Evolutionary conservation across 2,113 vertebrate species (phyloP).

Genomic region (Pelodiscus sinensis): DNA sequence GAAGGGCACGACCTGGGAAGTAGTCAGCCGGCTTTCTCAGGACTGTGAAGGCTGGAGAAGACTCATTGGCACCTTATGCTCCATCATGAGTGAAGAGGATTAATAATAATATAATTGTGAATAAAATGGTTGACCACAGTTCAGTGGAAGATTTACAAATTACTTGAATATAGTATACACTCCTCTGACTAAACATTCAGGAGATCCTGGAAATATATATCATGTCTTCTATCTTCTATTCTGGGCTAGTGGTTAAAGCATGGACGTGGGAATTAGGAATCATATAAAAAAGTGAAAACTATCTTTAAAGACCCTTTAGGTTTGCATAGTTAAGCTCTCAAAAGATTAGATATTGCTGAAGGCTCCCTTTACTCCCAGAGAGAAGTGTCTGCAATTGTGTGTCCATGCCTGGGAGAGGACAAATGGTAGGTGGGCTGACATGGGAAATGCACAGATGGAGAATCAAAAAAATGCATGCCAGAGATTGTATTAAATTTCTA

Average conservation of each 20-base stretch:
- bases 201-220: constrained; percentile 32
- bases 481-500: not conserved
- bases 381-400: not conserved
- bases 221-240: not conserved
- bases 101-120: too few species aligned
- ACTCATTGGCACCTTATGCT: too few species aligned
- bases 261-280: not conserved
- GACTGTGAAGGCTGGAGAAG: too few species aligned
- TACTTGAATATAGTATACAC: not conserved
- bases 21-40: too few species aligned
- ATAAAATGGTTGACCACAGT: constrained; percentile 4
- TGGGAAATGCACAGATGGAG: not conserved
- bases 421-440: not conserved
- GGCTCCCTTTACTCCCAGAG: not conserved
- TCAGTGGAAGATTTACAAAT: constrained; percentile 25
- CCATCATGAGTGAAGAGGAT: too few species aligned
- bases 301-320: not conserved
- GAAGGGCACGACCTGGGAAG: too few species aligned
- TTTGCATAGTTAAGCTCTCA: not conserved
- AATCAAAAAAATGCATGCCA: not conserved
- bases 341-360: constrained; percentile 8
- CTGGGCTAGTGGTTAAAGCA: not conserved
- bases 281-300: not conserved
- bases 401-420: not conserved
- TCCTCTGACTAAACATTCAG: constrained; percentile 44